These are phyloP conservation scores for Mus caroli DNA, from an alignment of 2,797 vertebrate genomes.

Conservation along the genomic window DNA sequence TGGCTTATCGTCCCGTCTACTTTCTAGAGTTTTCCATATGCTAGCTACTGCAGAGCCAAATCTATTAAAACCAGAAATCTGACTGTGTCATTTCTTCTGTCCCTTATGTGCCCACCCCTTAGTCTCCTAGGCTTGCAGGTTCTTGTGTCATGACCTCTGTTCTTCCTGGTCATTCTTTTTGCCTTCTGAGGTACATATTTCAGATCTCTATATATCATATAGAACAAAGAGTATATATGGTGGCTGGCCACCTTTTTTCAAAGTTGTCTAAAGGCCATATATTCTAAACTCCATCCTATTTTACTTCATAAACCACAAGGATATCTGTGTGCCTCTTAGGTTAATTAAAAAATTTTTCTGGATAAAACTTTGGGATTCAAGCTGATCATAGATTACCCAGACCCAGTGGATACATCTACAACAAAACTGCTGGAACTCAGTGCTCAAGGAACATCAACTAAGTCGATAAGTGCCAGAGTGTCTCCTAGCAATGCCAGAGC, in stretches of 20 bases:
- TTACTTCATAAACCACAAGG: background rate
- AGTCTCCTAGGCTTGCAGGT: background rate
- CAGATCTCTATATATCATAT: background rate
- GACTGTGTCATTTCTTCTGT: background rate
- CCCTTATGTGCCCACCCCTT: background rate
- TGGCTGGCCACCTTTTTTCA: background rate
- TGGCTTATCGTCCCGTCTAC: background rate
- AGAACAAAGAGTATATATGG: background rate
- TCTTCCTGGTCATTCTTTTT: background rate
- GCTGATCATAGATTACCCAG: background rate
- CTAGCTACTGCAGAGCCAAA: slow-evolving; percentile 13
- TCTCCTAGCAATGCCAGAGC: background rate
- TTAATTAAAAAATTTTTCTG: slow-evolving; percentile 5
- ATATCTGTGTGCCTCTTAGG: background rate
- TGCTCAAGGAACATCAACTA: background rate
- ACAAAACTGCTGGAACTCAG: background rate
- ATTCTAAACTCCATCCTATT: background rate
- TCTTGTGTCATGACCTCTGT: slow-evolving; percentile 15
- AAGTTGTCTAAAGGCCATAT: background rate
- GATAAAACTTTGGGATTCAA: background rate
- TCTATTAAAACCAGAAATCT: background rate
- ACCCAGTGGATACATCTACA: background rate
- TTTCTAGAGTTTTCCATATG: slow-evolving; percentile 26
- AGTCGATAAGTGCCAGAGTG: background rate
- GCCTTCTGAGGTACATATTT: background rate